Percentiles rank a stretch among this genome's conserved stretches.
phyloP scores from a whole-genome alignment of 2,888 invertebrate species.

The Mesopsocus fuscifrons region DNA sequence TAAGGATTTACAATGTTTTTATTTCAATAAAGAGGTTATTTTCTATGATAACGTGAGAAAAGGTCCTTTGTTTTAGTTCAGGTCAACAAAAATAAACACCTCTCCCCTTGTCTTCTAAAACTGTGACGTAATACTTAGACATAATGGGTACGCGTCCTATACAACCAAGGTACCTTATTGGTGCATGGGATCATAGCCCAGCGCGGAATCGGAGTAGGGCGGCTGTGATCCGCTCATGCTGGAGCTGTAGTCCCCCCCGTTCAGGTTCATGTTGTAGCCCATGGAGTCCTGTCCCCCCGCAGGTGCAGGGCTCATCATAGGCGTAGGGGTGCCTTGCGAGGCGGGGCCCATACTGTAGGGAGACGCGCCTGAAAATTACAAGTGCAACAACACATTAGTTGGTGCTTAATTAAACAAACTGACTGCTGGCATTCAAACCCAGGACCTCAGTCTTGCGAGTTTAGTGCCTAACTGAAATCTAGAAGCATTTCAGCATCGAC shows the following conservation, averaged over 20 bases:
- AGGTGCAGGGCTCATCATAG: conserved; percentile 89
- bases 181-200: conserved; percentile 85
- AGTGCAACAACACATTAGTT: too few species aligned
- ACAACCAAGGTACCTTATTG: conserved; percentile 35
- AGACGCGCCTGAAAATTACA: conserved; percentile 40
- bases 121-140: too few species aligned
- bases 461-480: not conserved
- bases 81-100: conserved; percentile 1
- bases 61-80: too few species aligned
- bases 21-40: too few species aligned
- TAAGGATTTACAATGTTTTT: too few species aligned
- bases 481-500: too few species aligned
- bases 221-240: conserved; percentile 36
- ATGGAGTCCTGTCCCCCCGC: conserved; percentile 67
- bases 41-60: too few species aligned
- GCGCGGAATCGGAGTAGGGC: conserved; percentile 63
- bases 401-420: conserved; percentile 28
- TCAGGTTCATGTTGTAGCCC: conserved; percentile 84
- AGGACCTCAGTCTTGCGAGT: too few species aligned
- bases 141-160: too few species aligned
- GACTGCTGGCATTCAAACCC: too few species aligned
- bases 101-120: too few species aligned
- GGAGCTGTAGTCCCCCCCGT: conserved; percentile 65
- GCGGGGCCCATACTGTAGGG: conserved; percentile 71
- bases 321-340: conserved; percentile 77